Evolutionary conservation across 2,113 vertebrate genomes (phyloP).

Genomic region (Tachysurus vachellii): DNA sequence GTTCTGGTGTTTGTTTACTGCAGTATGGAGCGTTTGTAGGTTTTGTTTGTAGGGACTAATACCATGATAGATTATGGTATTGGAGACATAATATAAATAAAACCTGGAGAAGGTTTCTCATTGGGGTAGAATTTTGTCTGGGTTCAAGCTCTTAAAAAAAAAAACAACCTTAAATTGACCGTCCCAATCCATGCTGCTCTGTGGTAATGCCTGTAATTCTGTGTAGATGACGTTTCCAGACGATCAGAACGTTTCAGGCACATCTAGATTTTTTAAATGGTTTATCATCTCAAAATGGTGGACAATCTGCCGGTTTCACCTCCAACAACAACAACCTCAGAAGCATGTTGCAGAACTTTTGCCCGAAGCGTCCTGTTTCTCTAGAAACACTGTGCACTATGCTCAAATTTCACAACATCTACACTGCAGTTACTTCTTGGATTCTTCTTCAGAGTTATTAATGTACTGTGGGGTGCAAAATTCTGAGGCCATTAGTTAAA

Average conservation of each 20-base stretch:
- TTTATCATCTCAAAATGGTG: neutral
- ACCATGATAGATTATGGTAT: neutral
- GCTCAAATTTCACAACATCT: neutral
- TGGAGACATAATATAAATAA: neutral
- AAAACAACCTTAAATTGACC: neutral
- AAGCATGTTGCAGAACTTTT: neutral
- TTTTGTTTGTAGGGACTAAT: neutral
- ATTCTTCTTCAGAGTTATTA: neutral
- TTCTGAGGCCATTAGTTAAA: neutral
- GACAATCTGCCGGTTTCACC: neutral
- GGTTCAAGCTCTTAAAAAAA: neutral
- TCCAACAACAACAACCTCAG: neutral
- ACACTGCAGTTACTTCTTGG: neutral
- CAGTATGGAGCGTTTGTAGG: neutral
- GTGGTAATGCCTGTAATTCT: constrained; percentile 47
- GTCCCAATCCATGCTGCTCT: constrained; percentile 25
- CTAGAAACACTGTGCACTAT: neutral
- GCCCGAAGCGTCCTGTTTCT: neutral
- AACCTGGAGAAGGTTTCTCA: neutral
- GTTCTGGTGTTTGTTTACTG: neutral
- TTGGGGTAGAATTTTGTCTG: neutral
- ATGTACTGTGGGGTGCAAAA: neutral
- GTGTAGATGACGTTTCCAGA: too few relatives aligned
- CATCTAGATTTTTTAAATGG: neutral
- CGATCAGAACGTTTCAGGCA: neutral